Evolutionary conservation across 37 sponge, comb jelly and placozoan species (phyloP).

Genomic region (Ephydatia muelleri): DNA sequence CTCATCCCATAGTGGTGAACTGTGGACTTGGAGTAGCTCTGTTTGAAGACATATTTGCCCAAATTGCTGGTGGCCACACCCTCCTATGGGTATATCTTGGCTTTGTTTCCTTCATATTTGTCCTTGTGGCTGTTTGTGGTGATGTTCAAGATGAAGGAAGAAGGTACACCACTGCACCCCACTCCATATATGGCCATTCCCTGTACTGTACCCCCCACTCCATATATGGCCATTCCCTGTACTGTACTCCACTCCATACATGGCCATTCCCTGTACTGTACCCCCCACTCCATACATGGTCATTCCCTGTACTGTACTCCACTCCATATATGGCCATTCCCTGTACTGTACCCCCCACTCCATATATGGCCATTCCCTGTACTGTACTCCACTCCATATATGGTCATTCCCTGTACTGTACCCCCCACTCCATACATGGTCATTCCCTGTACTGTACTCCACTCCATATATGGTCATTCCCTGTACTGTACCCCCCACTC

Average conservation of each 20-base stretch:
- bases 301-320: no score
- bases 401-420: no score
- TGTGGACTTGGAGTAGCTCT: constrained; percentile 5
- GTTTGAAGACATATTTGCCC: not conserved
- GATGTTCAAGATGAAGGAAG: not conserved
- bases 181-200: not conserved
- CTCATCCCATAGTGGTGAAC: not conserved
- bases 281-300: not conserved
- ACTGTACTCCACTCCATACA: not conserved
- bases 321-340: not conserved
- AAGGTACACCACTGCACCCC: not conserved
- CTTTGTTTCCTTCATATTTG: not conserved
- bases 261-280: no score
- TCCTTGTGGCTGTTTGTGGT: not conserved
- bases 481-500: no score
- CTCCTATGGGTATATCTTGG: not conserved
- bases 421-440: not conserved
- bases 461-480: not conserved
- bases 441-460: no score
- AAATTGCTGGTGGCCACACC: not conserved
- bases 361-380: not conserved
- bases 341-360: no score
- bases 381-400: not conserved
- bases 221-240: not conserved
- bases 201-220: no score